Evolutionary conservation across 1,140 invertebrate genomes (phyloP), one percentile per base, ranked within the genome.

Genomic region (Elysia chlorotica): DNA sequence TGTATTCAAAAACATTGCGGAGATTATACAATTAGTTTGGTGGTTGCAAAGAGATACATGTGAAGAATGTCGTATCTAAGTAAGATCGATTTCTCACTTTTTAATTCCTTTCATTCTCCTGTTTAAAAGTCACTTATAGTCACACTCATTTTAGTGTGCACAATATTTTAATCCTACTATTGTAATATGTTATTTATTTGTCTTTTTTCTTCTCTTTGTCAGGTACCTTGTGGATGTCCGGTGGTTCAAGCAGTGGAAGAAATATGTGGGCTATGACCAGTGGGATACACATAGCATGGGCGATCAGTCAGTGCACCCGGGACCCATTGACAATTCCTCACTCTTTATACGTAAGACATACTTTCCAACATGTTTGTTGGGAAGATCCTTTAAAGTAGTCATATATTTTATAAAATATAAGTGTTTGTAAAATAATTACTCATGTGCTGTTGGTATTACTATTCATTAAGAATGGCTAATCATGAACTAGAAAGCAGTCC

Each of bases 171-270:
- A 19, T 68, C 36, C 17, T 17, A 23, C 31, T 14, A 54, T 38
- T 19, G 36, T 35, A 30, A n/a, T 5, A 1, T n/a, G n/a, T 21
- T 30, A 35, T 3, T 38, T 36, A 53, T 48, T 19, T 0, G 2
- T 14, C 70, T 37, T 23, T 74, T 54, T 54, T 69, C 33, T 37
- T 70, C 71, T 28, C 73, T 37, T 71, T 76, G 80, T 33, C 62
- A 89, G 89, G 89, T 89, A 88, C 81, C 73, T 90, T 17, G 69
- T 89, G 54, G 88, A 89, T 74, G 79, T 83, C 28, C 86, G 88
- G 71, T 90, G 89, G 89, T 89, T 87, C 73, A 89, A 89, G 73
- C 85, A 88, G 72, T 90, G 88, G 86, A 89, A 89, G 74, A 87
- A 84, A 57, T 89, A 88, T 85, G 86, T 89, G 36, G 86, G 88